Evolutionary conservation across 1,140 invertebrate species (phyloP).

Genomic region (Drosophila equinoxialis): DNA sequence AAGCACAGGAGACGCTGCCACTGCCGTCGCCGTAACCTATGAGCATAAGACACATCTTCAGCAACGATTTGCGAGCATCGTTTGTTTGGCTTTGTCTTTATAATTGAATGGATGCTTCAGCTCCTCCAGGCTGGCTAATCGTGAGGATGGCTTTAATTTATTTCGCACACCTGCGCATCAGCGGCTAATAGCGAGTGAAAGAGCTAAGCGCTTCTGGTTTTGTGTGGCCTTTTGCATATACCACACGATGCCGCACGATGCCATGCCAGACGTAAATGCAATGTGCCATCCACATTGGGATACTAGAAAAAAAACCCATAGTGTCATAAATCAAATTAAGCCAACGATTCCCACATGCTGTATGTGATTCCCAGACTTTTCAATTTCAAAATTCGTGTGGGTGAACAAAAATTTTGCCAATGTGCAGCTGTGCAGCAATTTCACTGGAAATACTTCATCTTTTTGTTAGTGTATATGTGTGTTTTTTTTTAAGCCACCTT

Average conservation of each 20-base stretch:
- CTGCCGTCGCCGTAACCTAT: background rate
- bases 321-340: slow-evolving; percentile 71
- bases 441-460: slow-evolving; percentile 31
- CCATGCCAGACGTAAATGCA: background rate
- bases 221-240: slow-evolving; percentile 62
- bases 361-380: slow-evolving; percentile 58
- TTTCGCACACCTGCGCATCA: slow-evolving; percentile 71
- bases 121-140: slow-evolving; percentile 45
- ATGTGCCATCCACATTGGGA: background rate
- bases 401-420: slow-evolving; percentile 29
- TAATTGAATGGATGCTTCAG: slow-evolving; percentile 50
- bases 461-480: background rate
- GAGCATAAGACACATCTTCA: slow-evolving; percentile 29
- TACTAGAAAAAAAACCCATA: slow-evolving; percentile 54
- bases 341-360: slow-evolving; percentile 67
- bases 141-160: slow-evolving; percentile 73
- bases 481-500: slow-evolving; percentile 59
- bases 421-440: slow-evolving; percentile 42
- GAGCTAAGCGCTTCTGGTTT: slow-evolving; percentile 62
- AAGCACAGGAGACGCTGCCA: slow-evolving; percentile 8
- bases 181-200: slow-evolving; percentile 42
- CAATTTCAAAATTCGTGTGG: slow-evolving; percentile 42
- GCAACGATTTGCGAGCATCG: slow-evolving; percentile 54
- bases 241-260: background rate
- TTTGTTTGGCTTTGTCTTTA: slow-evolving; percentile 39